Conservation (phyloP, 2,888 invertebrate genomes). For the Rotaria sp. region DNA sequence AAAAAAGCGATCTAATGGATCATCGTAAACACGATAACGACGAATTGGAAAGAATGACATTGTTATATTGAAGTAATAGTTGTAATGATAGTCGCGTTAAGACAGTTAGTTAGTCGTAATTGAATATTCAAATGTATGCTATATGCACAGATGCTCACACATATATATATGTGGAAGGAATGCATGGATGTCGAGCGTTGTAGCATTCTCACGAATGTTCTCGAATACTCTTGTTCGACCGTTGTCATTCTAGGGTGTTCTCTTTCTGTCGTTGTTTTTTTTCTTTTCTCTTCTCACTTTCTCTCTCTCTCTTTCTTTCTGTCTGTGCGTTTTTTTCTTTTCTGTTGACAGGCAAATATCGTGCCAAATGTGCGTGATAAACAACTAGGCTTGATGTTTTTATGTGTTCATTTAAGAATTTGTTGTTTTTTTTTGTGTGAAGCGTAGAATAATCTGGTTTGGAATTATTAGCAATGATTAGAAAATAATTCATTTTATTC, state of each 20-base stretch:
- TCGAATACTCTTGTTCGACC: background rate
- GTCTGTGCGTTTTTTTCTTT: background rate
- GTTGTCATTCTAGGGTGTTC: background rate
- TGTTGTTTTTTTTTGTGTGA: too few species aligned
- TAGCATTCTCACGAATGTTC: background rate
- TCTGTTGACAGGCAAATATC: background rate
- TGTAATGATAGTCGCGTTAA: too few species aligned
- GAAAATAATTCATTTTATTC: too few species aligned
- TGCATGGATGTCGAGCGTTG: background rate
- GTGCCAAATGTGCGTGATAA: accelerated
- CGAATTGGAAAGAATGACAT: constrained; percentile 3
- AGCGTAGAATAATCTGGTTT: too few species aligned
- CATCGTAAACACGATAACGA: background rate
- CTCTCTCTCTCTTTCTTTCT: too few species aligned
- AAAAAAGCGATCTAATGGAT: constrained; percentile 6
- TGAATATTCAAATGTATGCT: background rate
- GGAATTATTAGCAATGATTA: too few species aligned
- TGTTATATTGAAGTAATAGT: background rate
- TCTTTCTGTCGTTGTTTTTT: background rate
- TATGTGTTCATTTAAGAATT: too few species aligned
- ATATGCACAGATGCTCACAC: background rate
- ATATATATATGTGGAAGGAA: background rate
- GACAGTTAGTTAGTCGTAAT: background rate
- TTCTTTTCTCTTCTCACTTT: background rate
- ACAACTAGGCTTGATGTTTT: too few species aligned